Evolutionary conservation across 2,113 vertebrate species (phyloP).

Genomic region (Toxotes chatareus): DNA sequence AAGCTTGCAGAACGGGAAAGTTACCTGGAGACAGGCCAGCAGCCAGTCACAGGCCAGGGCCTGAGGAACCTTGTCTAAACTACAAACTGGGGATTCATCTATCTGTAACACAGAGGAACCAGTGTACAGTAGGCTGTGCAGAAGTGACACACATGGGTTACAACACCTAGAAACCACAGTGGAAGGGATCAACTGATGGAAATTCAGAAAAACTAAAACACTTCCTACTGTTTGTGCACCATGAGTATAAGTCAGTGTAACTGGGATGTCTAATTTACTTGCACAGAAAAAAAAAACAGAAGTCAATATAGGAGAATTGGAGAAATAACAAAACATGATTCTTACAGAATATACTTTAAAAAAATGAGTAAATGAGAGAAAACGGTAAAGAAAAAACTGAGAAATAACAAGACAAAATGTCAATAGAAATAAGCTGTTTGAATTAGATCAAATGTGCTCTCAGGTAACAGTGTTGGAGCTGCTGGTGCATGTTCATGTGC

Average conservation of each 20-base stretch:
- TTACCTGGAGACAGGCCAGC: conserved; percentile 88
- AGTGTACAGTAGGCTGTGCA: conserved; percentile 70
- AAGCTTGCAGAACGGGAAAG: conserved; percentile 53
- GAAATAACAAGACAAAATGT: not conserved
- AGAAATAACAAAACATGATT: not conserved
- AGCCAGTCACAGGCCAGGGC: conserved; percentile 84
- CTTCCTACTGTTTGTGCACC: conserved; percentile 13
- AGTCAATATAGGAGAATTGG: not conserved
- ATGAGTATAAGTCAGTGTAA: not conserved
- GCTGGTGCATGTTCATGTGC: conserved; percentile 9
- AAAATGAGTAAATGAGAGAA: not conserved
- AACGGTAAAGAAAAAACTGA: not conserved
- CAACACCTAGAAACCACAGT: conserved; percentile 48
- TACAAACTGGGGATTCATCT: conserved; percentile 83
- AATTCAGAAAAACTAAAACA: conserved; percentile 21
- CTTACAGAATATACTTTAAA: not conserved
- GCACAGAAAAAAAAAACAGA: not conserved
- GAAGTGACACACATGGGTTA: conserved; percentile 63
- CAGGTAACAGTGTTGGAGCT: not conserved
- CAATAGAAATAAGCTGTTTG: not conserved
- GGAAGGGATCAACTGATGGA: conserved; percentile 26
- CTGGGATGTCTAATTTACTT: not conserved
- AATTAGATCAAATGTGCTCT: not conserved
- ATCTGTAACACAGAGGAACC: conserved; percentile 86
- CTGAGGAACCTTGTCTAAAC: conserved; percentile 82